Percentiles rank a stretch among this genome's conserved stretches.
These are phyloP conservation scores for Chromobotia macracanthus DNA, from an alignment of 2,797 vertebrate species.

Conservation along the genomic window DNA sequence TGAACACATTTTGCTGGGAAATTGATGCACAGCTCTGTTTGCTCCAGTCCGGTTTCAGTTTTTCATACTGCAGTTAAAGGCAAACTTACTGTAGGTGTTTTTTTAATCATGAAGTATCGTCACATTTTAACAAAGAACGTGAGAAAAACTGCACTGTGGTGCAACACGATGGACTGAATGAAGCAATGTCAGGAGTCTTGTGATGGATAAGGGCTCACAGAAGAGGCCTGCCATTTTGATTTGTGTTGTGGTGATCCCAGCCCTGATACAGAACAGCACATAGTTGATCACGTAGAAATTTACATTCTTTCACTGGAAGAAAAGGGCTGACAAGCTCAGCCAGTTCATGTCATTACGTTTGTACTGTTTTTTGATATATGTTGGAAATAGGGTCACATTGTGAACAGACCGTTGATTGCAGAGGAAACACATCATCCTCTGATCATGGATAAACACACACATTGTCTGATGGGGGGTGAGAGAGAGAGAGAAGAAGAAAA, in stretches of 20 bases:
- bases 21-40: neutral
- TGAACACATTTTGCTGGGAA: neutral
- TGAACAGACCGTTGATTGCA: conserved; percentile 29
- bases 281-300: conserved; percentile 1
- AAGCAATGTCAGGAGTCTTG: conserved; percentile 2
- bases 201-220: conserved; percentile 4
- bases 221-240: conserved; percentile 38
- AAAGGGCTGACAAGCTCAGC: neutral
- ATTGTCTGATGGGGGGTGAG: neutral
- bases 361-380: neutral
- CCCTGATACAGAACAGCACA: neutral
- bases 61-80: neutral
- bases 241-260: neutral
- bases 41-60: neutral
- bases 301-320: neutral
- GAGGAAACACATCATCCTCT: conserved; percentile 26
- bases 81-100: neutral
- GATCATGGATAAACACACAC: conserved; percentile 34
- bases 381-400: conserved; percentile 44
- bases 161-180: conserved; percentile 8
- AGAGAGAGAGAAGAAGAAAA: neutral
- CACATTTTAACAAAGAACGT: neutral
- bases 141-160: neutral
- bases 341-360: neutral
- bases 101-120: neutral